These are phyloP conservation scores for Aphidius colemani DNA, from an alignment of 2,888 invertebrate species.

Conservation along the genomic window DNA sequence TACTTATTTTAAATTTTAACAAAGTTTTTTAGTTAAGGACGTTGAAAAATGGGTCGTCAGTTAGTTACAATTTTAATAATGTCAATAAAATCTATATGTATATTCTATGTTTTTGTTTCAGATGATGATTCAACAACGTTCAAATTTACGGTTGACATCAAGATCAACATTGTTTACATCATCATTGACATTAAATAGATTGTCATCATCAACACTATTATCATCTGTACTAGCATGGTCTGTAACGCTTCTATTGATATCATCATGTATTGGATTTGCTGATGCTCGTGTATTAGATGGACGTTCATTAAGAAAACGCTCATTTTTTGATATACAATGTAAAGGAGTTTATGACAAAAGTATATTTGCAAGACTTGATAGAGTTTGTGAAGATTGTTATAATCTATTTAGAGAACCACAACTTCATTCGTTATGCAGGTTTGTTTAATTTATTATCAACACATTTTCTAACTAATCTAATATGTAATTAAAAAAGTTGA, in stretches of 20 bases:
- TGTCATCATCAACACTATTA: slow-evolving; percentile 52
- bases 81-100: too few species aligned
- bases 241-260: slow-evolving; percentile 56
- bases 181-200: slow-evolving; percentile 58
- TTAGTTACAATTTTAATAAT: too few species aligned
- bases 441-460: slow-evolving; percentile 45
- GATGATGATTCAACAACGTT: too few species aligned
- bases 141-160: too few species aligned
- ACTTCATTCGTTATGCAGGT: slow-evolving; percentile 88
- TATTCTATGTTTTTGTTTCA: too few species aligned
- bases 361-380: slow-evolving; percentile 85
- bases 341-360: slow-evolving; percentile 90
- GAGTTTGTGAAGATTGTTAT: slow-evolving; percentile 91
- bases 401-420: slow-evolving; percentile 85
- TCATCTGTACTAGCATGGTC: slow-evolving; percentile 59
- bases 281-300: slow-evolving; percentile 58
- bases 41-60: too few species aligned
- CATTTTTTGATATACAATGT: slow-evolving; percentile 89
- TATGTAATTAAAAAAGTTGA: too few species aligned
- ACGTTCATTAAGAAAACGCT: slow-evolving; percentile 83
- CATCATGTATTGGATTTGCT: slow-evolving; percentile 56
- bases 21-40: too few species aligned
- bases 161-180: slow-evolving; percentile 53
- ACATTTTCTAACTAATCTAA: too few species aligned
- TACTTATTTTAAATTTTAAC: too few species aligned